Evolutionary conservation across 2,797 vertebrate genomes (phyloP), one percentile per base, ranked within the genome.

Genomic region (Parauchenoglanis punctatus): DNA sequence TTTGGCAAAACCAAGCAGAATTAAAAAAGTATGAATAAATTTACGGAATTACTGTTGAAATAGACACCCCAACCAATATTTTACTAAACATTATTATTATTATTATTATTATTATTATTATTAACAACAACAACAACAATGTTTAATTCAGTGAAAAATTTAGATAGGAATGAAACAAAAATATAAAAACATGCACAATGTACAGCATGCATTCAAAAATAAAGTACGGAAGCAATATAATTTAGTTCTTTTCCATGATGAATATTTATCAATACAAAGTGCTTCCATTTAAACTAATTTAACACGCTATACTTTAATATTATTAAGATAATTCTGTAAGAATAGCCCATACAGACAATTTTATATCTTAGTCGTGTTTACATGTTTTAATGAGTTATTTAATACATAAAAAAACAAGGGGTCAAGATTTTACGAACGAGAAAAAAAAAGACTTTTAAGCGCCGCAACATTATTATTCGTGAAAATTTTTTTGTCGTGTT

Each of bases 1-100:
- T 23, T 15, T 54, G 94, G 95, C 94, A 96, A 95, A 95, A 94
- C 95, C 96, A 81, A 75, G 49, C 94, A 91, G 94, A 95, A 86
- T 67, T 97, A 96, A 94, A 95, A 94, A 84, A 94, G 92, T 93
- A 83, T 93, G 92, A 95, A 67, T 83, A 87, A 56, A 40, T 65
- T 18, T 35, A 35, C 25, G 61, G 56, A 61, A 75, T 58, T 15
- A 73, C 35, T 75, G 11, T 58, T 83, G 49, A 35, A 65, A 94
- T 89, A 87, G 90, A 88, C 70, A 83, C 40, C 40, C 52, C 91
- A 93, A 92, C 89, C 87, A 91, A 94, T 94, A 94, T 95, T 91
- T 92, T 20, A 35, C 28, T 5, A 56, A 56, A 58, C 35, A 31
- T 17, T 17, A 18, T 18, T 6, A 58, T 78, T 52, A 52, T 68